These are phyloP conservation scores for Antheraea yamamai DNA, from an alignment of 2,888 invertebrate genomes.

Conservation along the genomic window DNA sequence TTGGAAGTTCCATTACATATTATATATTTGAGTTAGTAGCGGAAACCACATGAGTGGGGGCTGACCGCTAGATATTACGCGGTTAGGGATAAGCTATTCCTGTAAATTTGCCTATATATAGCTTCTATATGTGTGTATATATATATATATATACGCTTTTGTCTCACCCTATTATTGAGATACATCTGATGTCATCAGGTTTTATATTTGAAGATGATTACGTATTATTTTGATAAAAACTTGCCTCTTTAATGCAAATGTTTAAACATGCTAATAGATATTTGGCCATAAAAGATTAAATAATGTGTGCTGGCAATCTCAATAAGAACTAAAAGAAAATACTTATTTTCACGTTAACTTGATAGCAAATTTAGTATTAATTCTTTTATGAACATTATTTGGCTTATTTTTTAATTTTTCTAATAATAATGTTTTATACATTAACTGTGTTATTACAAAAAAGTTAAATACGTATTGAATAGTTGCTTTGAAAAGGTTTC, in stretches of 20 bases:
- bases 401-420: no score
- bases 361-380: neutral
- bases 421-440: no score
- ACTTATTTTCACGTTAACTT: neutral
- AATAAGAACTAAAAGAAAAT: neutral
- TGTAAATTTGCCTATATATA: neutral
- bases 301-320: neutral
- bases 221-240: neutral
- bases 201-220: neutral
- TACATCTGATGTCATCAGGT: neutral
- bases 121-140: no score
- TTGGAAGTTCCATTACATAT: neutral
- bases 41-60: neutral
- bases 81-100: neutral
- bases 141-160: neutral
- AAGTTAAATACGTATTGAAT: no score
- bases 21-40: neutral
- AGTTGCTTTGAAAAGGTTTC: no score
- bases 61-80: neutral
- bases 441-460: no score
- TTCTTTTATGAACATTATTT: no score
- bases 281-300: no score
- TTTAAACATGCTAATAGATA: neutral
- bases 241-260: neutral
- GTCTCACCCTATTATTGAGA: neutral